These are phyloP conservation scores for Tragelaphus buxtoni DNA, from an alignment of 2,113 vertebrate species.

Conservation along the genomic window DNA sequence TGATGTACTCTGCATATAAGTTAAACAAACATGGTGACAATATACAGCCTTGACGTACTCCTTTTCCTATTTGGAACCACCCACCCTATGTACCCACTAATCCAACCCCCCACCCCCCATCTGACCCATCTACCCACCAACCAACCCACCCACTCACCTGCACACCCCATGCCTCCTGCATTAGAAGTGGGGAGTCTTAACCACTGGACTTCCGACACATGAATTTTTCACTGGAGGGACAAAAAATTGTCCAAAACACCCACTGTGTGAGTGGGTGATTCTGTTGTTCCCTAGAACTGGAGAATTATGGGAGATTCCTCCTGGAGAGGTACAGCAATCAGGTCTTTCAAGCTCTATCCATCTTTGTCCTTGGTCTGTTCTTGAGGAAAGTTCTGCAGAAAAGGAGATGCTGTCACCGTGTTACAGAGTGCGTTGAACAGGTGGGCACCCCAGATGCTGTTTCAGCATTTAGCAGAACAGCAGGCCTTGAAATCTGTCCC, in stretches of 20 bases:
- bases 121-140: not conserved
- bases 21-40: too few species aligned
- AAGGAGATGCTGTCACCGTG: not conserved
- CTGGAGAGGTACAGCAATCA: accelerated
- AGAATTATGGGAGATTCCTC: not conserved
- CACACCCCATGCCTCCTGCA: not conserved
- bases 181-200: not conserved
- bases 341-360: not conserved
- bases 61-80: not conserved
- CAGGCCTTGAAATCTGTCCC: not conserved
- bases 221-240: too few species aligned
- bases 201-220: not conserved
- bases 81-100: not conserved
- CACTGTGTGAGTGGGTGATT: not conserved
- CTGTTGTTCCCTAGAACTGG: not conserved
- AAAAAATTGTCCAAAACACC: not conserved
- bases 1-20: too few species aligned
- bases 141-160: not conserved
- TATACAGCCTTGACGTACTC: too few species aligned
- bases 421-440: not conserved
- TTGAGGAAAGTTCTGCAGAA: not conserved
- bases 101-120: not conserved
- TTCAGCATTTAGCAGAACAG: not conserved
- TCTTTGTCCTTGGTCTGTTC: not conserved
- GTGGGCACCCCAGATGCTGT: not conserved